Base-by-base conservation (phyloP, 2,113 vertebrate genomes). In the Stegastes partitus region DNA sequence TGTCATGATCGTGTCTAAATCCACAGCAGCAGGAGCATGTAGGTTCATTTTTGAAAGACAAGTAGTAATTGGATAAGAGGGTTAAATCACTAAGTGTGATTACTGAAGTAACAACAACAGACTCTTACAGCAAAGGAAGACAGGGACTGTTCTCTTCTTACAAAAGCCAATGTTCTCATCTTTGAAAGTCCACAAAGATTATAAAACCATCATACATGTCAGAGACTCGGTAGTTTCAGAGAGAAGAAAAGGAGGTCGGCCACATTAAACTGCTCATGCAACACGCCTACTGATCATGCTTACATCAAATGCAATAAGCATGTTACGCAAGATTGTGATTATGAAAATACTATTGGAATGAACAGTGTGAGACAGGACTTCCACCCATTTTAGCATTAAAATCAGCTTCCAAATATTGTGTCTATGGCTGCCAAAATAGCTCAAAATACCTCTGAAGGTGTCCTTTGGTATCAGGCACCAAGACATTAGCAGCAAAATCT, bases 41-140 rank as follows among this genome's bases (percentile, higher is more conserved):
- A 49, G 26, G 11, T 53, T 64, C n/a, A 10, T 28, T 53, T 77
- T 61, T 54, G 56, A 79, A 77, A 42, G 28, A 2, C 18, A 47
- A 44, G 26, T 39, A 19, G 39, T 68, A 49, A 56, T 56, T 56
- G 68, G 37, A 77, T 28, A 55, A 70, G 54, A 74, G 34, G 47
- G 65, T 75, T 74, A 56, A 74, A 53, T 47, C 18, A 15, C 59
- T 57, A 31, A 6, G n/a, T 57, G 26, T 4, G 37, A 57, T 25
- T 51, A 14, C 59, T n/a, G 62, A 65, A 71, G 23, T 22, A 51
- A 47, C 78, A 63, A 64, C 71, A 68, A 59, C 23, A 47, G 21
- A 58, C 51, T 22, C 21, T 68, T 50, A n/a, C 23, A 58, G 21
- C 34, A 7, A 21, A 61, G 39, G 14, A 0, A 4, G 26, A 62